Percentiles rank a stretch among this genome's conserved stretches.
Evolutionary conservation across 2,113 vertebrate species (phyloP).

Genomic region (Tichodroma muraria): DNA sequence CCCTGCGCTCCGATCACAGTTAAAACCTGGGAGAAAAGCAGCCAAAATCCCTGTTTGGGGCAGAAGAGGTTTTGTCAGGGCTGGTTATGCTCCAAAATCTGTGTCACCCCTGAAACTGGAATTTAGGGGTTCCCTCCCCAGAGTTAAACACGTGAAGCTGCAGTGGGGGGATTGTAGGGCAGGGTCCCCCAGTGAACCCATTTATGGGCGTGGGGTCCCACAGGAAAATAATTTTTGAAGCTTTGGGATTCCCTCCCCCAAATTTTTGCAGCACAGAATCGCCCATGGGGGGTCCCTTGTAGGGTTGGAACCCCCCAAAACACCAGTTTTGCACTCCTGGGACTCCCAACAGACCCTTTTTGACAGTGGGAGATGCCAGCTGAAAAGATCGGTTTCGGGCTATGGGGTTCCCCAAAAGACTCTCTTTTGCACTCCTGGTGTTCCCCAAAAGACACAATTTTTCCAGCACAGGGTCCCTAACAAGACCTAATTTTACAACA

Average conservation of each 20-base stretch:
- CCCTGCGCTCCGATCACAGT: accelerated
- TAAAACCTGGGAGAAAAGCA: background rate
- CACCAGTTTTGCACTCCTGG: background rate
- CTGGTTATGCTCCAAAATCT: background rate
- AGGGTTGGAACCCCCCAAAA: background rate
- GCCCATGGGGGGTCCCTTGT: no score
- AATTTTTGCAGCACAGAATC: background rate
- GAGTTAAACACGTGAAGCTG: accelerated
- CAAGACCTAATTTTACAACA: no score
- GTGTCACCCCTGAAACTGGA: accelerated
- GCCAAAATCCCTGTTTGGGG: background rate
- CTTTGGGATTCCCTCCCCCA: background rate
- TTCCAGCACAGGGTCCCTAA: accelerated
- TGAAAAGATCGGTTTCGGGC: accelerated
- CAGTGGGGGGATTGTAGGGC: accelerated
- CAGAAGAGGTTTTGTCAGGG: background rate
- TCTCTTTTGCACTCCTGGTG: no score
- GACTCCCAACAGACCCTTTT: background rate
- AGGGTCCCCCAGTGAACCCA: accelerated
- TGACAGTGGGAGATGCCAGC: no score
- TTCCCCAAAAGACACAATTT: background rate
- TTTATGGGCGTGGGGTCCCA: background rate
- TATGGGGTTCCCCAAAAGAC: background rate
- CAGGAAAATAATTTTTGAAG: background rate
- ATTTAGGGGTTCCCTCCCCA: no score